Evolutionary conservation across 1,140 invertebrate species (phyloP).

Genomic region (Pseudomyrmex pallidus): DNA sequence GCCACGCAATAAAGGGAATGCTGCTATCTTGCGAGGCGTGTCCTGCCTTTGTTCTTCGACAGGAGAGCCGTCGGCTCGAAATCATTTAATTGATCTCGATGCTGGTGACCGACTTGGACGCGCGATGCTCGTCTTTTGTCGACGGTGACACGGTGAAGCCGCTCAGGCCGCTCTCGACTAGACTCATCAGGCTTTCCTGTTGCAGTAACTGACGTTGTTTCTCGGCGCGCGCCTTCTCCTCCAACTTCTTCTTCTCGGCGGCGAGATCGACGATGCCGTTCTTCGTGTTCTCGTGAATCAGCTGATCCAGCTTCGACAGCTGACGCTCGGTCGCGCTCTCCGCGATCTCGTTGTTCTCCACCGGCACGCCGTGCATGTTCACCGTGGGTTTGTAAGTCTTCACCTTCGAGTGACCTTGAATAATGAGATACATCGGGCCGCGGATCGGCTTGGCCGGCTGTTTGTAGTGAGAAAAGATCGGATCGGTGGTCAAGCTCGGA

Average conservation of each 20-base stretch:
- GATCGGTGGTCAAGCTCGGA: conserved; percentile 84
- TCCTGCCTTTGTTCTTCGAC: conserved; percentile 15
- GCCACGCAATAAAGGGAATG: background rate
- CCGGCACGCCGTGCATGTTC: conserved; percentile 78
- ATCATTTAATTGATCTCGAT: conserved; percentile 72
- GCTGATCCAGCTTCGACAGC: conserved; percentile 76
- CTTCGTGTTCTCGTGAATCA: conserved; percentile 76
- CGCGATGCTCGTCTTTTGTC: conserved; percentile 57
- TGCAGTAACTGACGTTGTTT: conserved; percentile 52
- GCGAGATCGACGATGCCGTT: conserved; percentile 20
- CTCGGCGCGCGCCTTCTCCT: conserved; percentile 64
- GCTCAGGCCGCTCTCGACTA: conserved; percentile 75
- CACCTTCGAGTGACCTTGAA: conserved; percentile 93
- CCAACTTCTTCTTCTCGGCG: conserved; percentile 58
- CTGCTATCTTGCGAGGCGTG: background rate
- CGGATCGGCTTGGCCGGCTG: conserved; percentile 87
- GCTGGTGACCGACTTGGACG: conserved; percentile 69
- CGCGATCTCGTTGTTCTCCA: conserved; percentile 71
- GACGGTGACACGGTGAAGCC: conserved; percentile 70
- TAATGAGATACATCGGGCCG: conserved; percentile 91
- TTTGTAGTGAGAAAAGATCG: conserved; percentile 88
- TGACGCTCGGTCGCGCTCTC: conserved; percentile 65
- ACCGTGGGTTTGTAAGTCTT: conserved; percentile 91
- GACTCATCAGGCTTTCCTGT: conserved; percentile 71
- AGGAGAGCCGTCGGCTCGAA: conserved; percentile 2